Evolutionary conservation across 2,113 vertebrate genomes (phyloP).

Genomic region (Myotis yumanensis): DNA sequence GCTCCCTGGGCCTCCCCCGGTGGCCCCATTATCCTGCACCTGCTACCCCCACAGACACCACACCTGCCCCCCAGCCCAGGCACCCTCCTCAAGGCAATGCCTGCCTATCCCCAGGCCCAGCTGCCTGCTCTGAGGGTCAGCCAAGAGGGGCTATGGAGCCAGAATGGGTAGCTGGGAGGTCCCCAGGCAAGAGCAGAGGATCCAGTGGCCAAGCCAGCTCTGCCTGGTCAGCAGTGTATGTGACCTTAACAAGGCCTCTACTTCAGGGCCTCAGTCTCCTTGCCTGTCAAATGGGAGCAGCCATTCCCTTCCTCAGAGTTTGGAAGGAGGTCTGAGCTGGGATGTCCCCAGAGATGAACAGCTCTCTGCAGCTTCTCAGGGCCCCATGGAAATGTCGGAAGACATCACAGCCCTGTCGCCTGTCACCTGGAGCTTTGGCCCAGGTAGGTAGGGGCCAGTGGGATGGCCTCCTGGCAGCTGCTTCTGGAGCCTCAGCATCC

Average conservation of each 20-base stretch:
- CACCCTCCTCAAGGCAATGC: not conserved
- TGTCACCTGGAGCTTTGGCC: not conserved
- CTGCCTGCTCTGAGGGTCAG: slow-evolving; percentile 48
- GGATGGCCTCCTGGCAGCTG: not conserved
- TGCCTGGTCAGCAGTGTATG: not conserved
- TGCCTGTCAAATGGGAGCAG: slow-evolving; percentile 17
- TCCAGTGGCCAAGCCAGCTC: not conserved
- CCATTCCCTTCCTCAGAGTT: not conserved
- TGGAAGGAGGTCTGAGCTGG: not conserved
- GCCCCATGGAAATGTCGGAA: not conserved
- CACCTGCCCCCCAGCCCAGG: not conserved
- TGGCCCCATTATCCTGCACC: slow-evolving; percentile 40
- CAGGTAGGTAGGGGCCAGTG: not conserved
- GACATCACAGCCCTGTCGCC: not conserved
- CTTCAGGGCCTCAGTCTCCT: not conserved
- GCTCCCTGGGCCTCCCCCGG: slow-evolving; percentile 53
- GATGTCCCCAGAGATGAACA: not conserved
- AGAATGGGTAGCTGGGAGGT: not conserved
- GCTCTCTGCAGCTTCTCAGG: not conserved
- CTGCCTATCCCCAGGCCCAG: slow-evolving; percentile 47
- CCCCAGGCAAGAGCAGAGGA: not conserved
- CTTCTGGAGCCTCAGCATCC: not conserved
- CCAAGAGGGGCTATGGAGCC: not conserved
- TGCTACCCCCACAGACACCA: not conserved
- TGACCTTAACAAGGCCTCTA: not conserved